Conservation (phyloP, 2,797 vertebrate genomes). For the Hyperoplus immaculatus region DNA sequence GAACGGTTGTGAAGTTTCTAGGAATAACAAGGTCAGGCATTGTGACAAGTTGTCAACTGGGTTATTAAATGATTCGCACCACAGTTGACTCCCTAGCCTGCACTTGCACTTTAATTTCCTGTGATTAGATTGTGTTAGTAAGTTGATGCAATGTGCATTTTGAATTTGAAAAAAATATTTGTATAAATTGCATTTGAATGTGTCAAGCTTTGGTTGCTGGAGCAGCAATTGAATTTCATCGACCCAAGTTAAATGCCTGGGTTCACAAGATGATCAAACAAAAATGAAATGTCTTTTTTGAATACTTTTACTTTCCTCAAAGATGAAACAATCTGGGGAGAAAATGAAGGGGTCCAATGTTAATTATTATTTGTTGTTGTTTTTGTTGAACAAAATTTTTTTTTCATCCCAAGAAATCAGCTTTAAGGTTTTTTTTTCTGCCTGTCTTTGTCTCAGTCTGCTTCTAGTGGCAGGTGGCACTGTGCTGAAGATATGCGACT, state of each 20-base stretch:
- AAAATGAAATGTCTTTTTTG: too few species aligned
- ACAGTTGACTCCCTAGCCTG: not conserved
- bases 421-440: not conserved
- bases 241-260: too few species aligned
- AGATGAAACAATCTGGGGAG: too few species aligned
- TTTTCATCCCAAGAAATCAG: too few species aligned
- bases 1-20: constrained; percentile 55
- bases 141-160: not conserved
- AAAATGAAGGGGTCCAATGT: not conserved
- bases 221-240: not conserved
- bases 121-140: not conserved
- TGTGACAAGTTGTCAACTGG: constrained; percentile 25
- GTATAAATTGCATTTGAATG: not conserved
- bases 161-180: too few species aligned
- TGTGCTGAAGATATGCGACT: constrained; percentile 99
- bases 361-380: not conserved
- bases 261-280: too few species aligned
- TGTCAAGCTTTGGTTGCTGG: not conserved
- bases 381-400: not conserved
- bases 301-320: too few species aligned
- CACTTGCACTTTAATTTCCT: not conserved
- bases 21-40: constrained; percentile 52
- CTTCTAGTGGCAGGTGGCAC: constrained; percentile 96
- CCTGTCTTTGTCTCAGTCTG: constrained; percentile 83
- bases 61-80: not conserved